Evolutionary conservation across 2,113 vertebrate genomes (phyloP).

Genomic region (Lynx canadensis): DNA sequence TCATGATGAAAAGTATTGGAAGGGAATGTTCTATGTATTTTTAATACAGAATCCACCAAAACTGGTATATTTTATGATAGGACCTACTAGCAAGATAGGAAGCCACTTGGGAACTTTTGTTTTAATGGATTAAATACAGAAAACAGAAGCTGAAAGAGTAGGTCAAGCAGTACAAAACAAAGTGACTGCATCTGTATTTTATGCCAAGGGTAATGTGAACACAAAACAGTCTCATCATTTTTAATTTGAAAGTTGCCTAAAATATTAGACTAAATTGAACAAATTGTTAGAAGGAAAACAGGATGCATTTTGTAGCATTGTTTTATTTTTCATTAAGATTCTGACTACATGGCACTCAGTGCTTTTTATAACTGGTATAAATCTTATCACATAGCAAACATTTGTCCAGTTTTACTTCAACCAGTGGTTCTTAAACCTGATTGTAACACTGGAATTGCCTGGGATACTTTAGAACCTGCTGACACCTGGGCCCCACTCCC

Average conservation of each 20-base stretch:
- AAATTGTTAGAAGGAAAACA: slow-evolving; percentile 3
- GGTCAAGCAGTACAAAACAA: slow-evolving; percentile 20
- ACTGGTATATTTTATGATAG: slow-evolving; percentile 26
- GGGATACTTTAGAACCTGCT: background rate
- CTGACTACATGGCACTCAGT: background rate
- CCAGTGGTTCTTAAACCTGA: background rate
- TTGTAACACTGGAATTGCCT: background rate
- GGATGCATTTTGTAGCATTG: background rate
- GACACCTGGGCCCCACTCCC: background rate
- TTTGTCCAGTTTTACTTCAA: slow-evolving; percentile 34
- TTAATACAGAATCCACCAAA: slow-evolving; percentile 10
- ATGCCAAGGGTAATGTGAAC: background rate
- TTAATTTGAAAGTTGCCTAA: slow-evolving; percentile 25
- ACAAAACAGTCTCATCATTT: background rate
- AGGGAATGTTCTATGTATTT: slow-evolving; percentile 1
- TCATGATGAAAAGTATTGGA: background rate
- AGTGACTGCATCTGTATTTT: background rate
- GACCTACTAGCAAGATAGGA: background rate
- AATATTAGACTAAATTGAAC: slow-evolving; percentile 34
- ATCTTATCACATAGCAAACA: background rate
- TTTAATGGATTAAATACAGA: slow-evolving; percentile 10
- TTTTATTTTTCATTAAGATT: slow-evolving; percentile 38
- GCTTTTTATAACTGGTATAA: background rate
- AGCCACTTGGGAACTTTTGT: background rate
- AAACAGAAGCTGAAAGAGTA: slow-evolving; percentile 45